phyloP scores from a whole-genome alignment of 2,797 vertebrate genomes.

The Sebastes taczanowskii region DNA sequence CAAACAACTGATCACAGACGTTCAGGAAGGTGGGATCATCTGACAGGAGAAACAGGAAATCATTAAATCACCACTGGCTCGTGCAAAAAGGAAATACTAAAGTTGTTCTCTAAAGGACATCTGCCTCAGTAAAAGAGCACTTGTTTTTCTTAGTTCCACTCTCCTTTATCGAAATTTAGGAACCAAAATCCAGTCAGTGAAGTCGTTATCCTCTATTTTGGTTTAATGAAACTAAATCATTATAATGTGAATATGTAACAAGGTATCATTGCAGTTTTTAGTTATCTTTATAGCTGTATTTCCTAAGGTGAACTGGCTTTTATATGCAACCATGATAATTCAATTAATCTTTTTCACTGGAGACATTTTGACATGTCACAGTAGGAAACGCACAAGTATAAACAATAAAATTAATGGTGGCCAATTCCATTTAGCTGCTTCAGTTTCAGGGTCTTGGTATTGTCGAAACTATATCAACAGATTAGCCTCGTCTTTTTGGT shows the following conservation, averaged over 20 bases:
- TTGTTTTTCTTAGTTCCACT: constrained; percentile 19
- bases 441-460: neutral
- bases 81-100: constrained; percentile 36
- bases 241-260: neutral
- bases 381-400: no score
- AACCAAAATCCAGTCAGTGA: neutral
- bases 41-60: constrained; percentile 28
- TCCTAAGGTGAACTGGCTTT: neutral
- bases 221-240: neutral
- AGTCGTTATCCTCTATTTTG: neutral
- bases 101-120: constrained; percentile 4
- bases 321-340: neutral
- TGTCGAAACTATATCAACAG: neutral
- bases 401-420: no score
- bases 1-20: constrained; percentile 15
- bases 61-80: constrained; percentile 35
- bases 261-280: neutral
- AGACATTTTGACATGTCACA: neutral
- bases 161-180: neutral
- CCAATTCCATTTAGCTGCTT: no score
- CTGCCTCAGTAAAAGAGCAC: neutral
- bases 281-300: neutral
- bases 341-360: neutral
- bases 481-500: neutral
- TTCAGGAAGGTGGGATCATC: constrained; percentile 26